A percentile compares a stretch with the other conserved stretches of the same genome.
phyloP scores from a whole-genome alignment of 2,888 invertebrate genomes.

The Andrena hattorfiana region DNA sequence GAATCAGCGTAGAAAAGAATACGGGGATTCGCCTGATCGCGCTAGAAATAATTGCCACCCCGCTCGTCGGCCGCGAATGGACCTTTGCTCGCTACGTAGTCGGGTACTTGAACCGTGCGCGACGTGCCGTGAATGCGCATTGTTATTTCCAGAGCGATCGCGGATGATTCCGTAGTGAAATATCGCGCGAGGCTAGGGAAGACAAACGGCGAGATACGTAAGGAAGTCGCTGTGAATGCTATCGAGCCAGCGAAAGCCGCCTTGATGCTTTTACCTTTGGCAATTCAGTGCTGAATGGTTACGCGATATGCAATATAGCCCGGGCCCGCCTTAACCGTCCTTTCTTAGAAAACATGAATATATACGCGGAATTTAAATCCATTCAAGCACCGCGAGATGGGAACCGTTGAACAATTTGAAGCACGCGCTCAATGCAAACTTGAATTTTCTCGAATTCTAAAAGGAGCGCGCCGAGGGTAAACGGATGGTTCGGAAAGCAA shows the following conservation, averaged over 20 bases:
- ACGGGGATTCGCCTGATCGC: too few species aligned
- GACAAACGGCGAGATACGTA: constrained; percentile 27
- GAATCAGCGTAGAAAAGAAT: not conserved
- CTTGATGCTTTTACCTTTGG: constrained; percentile 19
- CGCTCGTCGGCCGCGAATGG: not conserved
- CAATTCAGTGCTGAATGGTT: constrained; percentile 4
- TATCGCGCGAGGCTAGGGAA: constrained; percentile 36
- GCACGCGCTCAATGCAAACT: not conserved
- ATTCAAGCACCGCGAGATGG: not conserved
- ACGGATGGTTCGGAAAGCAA: constrained; percentile 22
- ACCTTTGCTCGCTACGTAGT: not conserved
- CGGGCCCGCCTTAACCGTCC: too few species aligned
- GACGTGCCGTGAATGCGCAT: constrained; percentile 14
- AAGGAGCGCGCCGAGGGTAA: constrained; percentile 8
- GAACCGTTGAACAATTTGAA: not conserved
- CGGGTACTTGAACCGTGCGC: constrained; percentile 20
- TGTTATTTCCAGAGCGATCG: constrained; percentile 35
- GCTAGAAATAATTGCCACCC: too few species aligned
- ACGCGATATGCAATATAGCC: not conserved
- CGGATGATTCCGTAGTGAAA: constrained; percentile 37
- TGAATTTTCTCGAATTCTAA: constrained; percentile 6
- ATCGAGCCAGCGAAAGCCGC: constrained; percentile 29
- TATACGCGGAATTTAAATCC: not conserved
- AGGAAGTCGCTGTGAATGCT: constrained; percentile 37
- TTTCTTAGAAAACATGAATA: not conserved